These are phyloP conservation scores for Danio choprae DNA, from an alignment of 2,797 vertebrate species.

Conservation along the genomic window DNA sequence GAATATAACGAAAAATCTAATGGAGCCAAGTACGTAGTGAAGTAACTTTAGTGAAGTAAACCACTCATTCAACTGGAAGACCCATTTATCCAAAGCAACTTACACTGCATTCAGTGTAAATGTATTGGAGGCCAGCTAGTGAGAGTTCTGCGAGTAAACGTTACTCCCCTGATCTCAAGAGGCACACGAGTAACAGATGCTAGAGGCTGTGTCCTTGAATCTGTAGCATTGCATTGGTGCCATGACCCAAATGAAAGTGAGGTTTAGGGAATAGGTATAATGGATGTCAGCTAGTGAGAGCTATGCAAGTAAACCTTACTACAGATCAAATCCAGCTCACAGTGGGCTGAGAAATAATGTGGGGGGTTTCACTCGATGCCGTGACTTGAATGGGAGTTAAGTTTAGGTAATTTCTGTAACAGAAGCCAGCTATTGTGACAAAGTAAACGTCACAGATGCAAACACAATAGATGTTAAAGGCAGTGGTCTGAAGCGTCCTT, in stretches of 20 bases:
- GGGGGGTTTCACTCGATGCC: too few relatives aligned
- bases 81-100: neutral
- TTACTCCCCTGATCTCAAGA: neutral
- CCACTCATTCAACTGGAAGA: neutral
- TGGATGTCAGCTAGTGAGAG: too few relatives aligned
- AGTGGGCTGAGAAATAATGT: too few relatives aligned
- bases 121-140: neutral
- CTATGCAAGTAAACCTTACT: too few relatives aligned
- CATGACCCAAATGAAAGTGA: too few relatives aligned
- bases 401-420: too few relatives aligned
- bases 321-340: too few relatives aligned
- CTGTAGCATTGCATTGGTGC: neutral
- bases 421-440: too few relatives aligned
- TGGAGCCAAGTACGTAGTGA: constrained; percentile 64
- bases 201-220: neutral
- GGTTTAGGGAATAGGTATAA: too few relatives aligned
- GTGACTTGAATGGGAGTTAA: too few relatives aligned
- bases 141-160: neutral
- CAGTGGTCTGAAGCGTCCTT: neutral
- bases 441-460: too few relatives aligned
- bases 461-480: neutral
- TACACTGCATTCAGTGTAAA: neutral
- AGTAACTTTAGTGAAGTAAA: neutral
- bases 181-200: neutral
- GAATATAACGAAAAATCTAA: constrained; percentile 77